Conservation (phyloP, 2,888 invertebrate species). For the Limnephilus auricula region DNA sequence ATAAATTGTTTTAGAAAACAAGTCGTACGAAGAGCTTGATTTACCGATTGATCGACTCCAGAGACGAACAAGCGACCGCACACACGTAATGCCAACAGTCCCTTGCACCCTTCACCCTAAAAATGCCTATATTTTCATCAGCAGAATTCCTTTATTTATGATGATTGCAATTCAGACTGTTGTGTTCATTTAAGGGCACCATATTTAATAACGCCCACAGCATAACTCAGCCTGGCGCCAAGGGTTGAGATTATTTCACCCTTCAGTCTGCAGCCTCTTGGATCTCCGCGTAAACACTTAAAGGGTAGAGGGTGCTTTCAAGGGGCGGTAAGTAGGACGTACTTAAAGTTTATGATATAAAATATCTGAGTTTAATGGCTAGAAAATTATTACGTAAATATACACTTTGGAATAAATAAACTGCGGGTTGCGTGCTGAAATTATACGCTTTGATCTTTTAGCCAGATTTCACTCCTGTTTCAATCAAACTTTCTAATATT, state of each 20-base stretch:
- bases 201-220: slow-evolving; percentile 4
- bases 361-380: background rate
- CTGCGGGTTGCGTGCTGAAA: background rate
- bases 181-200: slow-evolving; percentile 2
- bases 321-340: background rate
- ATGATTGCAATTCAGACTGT: slow-evolving; percentile 6
- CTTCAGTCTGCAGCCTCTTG: slow-evolving; percentile 13
- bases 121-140: background rate
- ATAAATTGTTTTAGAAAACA: too few species aligned
- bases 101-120: background rate
- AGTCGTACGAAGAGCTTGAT: too few species aligned
- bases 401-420: background rate
- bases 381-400: background rate
- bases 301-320: background rate
- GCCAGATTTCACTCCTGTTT: background rate
- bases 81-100: background rate
- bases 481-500: background rate
- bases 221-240: slow-evolving; percentile 15
- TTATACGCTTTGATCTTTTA: background rate
- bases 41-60: too few species aligned
- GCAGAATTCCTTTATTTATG: background rate
- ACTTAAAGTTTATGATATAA: background rate
- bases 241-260: slow-evolving; percentile 11
- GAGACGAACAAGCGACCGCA: too few species aligned
- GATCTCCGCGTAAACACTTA: background rate